A percentile compares a stretch with the other conserved stretches of the same genome.
Evolutionary conservation across 2,113 vertebrate genomes (phyloP).

Genomic region (Neogobius melanostomus): DNA sequence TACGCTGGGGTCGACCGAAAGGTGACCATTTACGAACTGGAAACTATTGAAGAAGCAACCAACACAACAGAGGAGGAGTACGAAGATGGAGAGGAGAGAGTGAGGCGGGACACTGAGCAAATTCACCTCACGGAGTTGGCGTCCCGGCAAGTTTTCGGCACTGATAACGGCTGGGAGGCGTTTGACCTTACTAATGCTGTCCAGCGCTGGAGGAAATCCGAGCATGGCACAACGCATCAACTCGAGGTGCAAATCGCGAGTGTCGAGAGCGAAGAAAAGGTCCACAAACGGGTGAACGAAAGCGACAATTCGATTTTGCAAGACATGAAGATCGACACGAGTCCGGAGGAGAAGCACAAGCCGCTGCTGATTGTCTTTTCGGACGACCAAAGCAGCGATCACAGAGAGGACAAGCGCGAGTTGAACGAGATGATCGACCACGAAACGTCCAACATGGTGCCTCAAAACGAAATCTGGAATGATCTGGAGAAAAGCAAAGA

Average conservation of each 20-base stretch:
- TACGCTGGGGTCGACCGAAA: conserved; percentile 86
- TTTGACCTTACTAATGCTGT: conserved; percentile 89
- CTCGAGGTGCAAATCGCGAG: conserved; percentile 92
- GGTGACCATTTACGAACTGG: conserved; percentile 88
- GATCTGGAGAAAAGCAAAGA: conserved; percentile 54
- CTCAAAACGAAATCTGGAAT: conserved; percentile 72
- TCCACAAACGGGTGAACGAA: conserved; percentile 48
- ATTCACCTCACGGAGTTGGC: conserved; percentile 77
- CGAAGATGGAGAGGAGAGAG: conserved; percentile 12
- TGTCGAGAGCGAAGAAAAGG: conserved; percentile 47
- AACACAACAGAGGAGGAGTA: conserved; percentile 50
- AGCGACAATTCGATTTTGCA: conserved; percentile 62
- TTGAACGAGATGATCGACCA: conserved; percentile 92
- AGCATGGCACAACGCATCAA: conserved; percentile 78
- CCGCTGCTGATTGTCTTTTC: conserved; percentile 95
- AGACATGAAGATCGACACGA: conserved; percentile 88
- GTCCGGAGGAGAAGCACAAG: conserved; percentile 84
- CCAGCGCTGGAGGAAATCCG: conserved; percentile 83
- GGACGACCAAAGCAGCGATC: conserved; percentile 88
- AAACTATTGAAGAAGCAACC: conserved; percentile 32
- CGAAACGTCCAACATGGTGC: conserved; percentile 76
- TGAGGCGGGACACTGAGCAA: conserved; percentile 32
- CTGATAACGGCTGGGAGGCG: conserved; percentile 89
- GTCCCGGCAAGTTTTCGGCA: conserved; percentile 86
- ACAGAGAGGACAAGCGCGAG: conserved; percentile 85